Base-by-base conservation (phyloP, 2,797 vertebrate genomes). In the Chlorospingus semifuscus region DNA sequence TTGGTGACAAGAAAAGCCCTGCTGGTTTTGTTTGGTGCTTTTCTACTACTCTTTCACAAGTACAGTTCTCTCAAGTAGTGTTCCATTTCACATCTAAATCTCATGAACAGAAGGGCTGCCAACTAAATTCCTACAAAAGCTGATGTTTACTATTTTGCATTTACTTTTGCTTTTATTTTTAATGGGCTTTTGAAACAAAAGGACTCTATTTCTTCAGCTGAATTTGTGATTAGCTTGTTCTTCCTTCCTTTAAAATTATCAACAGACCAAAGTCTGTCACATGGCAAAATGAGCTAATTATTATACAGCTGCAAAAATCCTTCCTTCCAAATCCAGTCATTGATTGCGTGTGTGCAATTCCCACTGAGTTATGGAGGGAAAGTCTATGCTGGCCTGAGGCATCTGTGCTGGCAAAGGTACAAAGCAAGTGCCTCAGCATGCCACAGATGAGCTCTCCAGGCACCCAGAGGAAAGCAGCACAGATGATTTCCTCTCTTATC, bases 1-100 rank as follows among this genome's bases (percentile, higher is more conserved):
- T 98, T 93, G 89, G 98, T 98, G 88, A 93, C 93, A 80, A 95
- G 71, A 90, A 95, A 90, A 96, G 65, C 34, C 23, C 44, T 75
- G 74, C 89, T 96, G 59, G 5, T 92, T 74, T 72, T 95, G 83
- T 75, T 66, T 5, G 27, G 44, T 92, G 60, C 56, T 91, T 95
- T 37, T 84, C 87, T 93, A 77, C 61, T 53, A 39, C 44, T 83
- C 20, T 87, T 88, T 68, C 8, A 2, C 89, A 78, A 95, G 63
- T 75, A 82, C 61, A 50, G 4, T 42, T 91, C 50, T 77, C 66
- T 77, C 68, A 84, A 71, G 53, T 37, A 57, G 46, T 42, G 12
- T 53, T 76, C 36, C 15, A 3, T 63, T 90, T 87, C 66, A 57
- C 27, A 2, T 72, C 27, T 60, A 59, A 92, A 63, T 80, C 21